A percentile compares a stretch with the other conserved stretches of the same genome.
These are phyloP conservation scores for Euclidia mi DNA, from an alignment of 2,888 invertebrate genomes.

Conservation along the genomic window DNA sequence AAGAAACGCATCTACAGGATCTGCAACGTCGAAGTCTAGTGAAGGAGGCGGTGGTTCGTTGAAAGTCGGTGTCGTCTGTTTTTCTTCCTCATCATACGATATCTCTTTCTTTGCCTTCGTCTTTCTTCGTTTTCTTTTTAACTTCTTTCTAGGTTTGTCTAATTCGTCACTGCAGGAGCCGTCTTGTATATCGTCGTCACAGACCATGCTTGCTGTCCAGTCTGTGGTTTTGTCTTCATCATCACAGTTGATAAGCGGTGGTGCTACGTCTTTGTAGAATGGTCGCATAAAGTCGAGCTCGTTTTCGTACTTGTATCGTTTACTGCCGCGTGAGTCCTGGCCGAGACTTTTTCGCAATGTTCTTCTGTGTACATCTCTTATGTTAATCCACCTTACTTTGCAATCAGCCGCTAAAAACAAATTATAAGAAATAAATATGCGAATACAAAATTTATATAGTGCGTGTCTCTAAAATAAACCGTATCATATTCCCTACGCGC, in stretches of 20 bases:
- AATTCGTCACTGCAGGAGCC: conserved; percentile 58
- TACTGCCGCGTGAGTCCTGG: conserved; percentile 52
- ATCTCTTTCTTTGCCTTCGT: conserved; percentile 29
- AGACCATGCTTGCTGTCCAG: conserved; percentile 32
- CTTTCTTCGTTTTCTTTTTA: conserved; percentile 39
- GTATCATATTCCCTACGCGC: too few relatives aligned
- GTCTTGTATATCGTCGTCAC: conserved; percentile 5
- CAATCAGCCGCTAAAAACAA: conserved; percentile 78
- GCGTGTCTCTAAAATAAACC: too few relatives aligned
- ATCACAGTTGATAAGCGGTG: conserved; percentile 43
- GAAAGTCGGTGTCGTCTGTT: conserved; percentile 56
- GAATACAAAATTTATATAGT: too few relatives aligned
- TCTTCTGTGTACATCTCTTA: conserved; percentile 82
- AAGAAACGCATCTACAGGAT: conserved; percentile 82
- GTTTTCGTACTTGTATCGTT: conserved; percentile 79
- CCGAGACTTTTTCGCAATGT: conserved; percentile 70
- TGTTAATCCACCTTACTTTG: conserved; percentile 85
- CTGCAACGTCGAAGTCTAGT: conserved; percentile 70
- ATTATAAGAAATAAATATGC: conserved; percentile 10
- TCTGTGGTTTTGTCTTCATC: conserved; percentile 46
- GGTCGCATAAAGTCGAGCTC: conserved; percentile 77
- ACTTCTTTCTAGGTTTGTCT: conserved; percentile 56
- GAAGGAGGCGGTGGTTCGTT: conserved; percentile 54
- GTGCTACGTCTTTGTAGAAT: conserved; percentile 74
- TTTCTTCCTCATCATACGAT: conserved; percentile 40